Evolutionary conservation across 2,797 vertebrate genomes (phyloP).

Genomic region (Bucorvus abyssinicus): DNA sequence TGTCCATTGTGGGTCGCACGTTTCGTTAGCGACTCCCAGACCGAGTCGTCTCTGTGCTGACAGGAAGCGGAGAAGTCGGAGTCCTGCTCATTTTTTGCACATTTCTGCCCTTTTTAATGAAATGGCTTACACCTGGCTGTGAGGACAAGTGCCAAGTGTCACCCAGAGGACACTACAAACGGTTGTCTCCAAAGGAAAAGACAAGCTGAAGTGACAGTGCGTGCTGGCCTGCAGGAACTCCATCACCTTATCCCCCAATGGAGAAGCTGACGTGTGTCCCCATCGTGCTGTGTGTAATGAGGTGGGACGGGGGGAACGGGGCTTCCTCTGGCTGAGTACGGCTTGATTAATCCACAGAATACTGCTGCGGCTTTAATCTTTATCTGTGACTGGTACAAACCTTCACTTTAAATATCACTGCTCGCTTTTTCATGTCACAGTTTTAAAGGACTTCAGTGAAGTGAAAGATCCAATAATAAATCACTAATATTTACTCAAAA

Average conservation of each 20-base stretch:
- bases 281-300: not conserved
- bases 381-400: not conserved
- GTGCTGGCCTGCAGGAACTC: constrained; percentile 3
- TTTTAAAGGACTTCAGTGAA: not conserved
- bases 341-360: not conserved
- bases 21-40: not conserved
- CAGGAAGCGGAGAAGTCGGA: not conserved
- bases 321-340: not conserved
- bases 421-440: not conserved
- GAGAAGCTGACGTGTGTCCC: not conserved
- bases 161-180: not conserved
- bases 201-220: constrained; percentile 10
- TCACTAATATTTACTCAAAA: not conserved
- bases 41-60: not conserved
- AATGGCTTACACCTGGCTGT: not conserved
- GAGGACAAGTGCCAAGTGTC: not conserved
- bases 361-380: not conserved
- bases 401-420: not conserved
- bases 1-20: fast-evolving
- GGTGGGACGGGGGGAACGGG: not conserved
- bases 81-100: not conserved
- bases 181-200: not conserved
- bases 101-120: not conserved
- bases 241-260: not conserved
- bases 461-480: not conserved